Evolutionary conservation across 2,888 invertebrate species (phyloP), one percentile per base, ranked within the genome.

Genomic region (Drosophila stalkeri): DNA sequence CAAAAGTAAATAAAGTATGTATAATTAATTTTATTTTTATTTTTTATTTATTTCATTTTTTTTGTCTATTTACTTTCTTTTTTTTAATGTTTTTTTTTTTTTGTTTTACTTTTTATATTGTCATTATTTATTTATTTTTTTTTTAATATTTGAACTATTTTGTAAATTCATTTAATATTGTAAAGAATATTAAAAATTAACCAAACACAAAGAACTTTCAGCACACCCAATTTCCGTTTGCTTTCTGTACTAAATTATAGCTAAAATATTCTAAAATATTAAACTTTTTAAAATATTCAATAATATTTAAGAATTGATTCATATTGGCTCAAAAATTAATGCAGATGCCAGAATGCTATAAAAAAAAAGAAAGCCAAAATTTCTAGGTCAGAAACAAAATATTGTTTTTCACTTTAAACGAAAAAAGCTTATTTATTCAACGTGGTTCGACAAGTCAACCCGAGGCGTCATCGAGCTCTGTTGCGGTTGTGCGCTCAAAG

Each of bases 401-500:
- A 61, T 55, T 68, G n/a, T 31, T 57, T 66, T 66, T 70, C 57
- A 33, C 37, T 55, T 52, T 68, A 64, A 74, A 23, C 31, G 16
- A 31, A 46, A 43, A 74, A 75, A 82, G 78, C 81, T 75, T 82
- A 86, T 88, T 82, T 81, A 84, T 88, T 78, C 83, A 74, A 54
- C 23, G 51, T 14, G 18, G 64, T 59, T 52, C 59, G 54, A 71
- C 60, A 62, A 54, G 57, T 57, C 62, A 57, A 44, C 55, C 49
- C 49, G 51, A 60, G 72, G 74, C 64, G 62, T 56, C 12, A 14
- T 18, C 3, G 18, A 33, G 51, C 51, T 51, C 55, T 55, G 60
- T 70, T 84, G 89, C 84, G 84, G 89, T 89, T 84, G 74, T 79
- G 64, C 71, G 81, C 60, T 72, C 62, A 67, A 89, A 84, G 89